These are phyloP conservation scores for Microtus oregoni DNA, from an alignment of 2,113 vertebrate genomes.

Conservation along the genomic window DNA sequence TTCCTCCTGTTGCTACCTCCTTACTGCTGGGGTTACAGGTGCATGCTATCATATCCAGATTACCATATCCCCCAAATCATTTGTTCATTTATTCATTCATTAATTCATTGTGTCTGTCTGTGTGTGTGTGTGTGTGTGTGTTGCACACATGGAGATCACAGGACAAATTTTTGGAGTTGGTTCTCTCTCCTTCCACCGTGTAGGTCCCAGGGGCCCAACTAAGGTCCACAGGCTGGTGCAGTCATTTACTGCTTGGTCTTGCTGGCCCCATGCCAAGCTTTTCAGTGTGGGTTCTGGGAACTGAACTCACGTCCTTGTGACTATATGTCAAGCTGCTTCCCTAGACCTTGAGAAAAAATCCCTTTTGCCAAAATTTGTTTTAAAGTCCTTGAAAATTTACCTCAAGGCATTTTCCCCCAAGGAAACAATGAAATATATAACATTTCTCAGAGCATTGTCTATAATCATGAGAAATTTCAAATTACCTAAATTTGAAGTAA, in stretches of 20 bases:
- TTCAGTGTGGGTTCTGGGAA: background rate
- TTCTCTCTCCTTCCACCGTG: background rate
- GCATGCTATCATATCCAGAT: background rate
- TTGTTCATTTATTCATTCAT: background rate
- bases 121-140: background rate
- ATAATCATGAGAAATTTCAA: slow-evolving; percentile 29
- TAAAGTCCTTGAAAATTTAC: slow-evolving; percentile 39
- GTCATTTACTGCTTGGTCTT: no score
- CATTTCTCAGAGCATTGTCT: slow-evolving; percentile 1
- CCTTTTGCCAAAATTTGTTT: slow-evolving; percentile 17
- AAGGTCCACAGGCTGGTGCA: background rate
- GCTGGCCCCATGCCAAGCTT: background rate
- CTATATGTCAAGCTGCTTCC: background rate
- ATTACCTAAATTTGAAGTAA: slow-evolving; percentile 39
- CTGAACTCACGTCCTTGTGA: background rate
- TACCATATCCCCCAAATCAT: no score
- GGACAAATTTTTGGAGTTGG: background rate
- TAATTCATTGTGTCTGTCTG: no score
- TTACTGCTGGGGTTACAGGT: background rate
- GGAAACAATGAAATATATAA: slow-evolving; percentile 21
- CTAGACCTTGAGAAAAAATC: background rate
- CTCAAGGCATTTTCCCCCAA: slow-evolving; percentile 21
- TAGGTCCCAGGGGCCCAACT: background rate
- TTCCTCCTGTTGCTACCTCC: no score
- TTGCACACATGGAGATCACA: background rate